These are phyloP conservation scores for Malurus elegans DNA, from an alignment of 2,113 vertebrate species.

Conservation along the genomic window DNA sequence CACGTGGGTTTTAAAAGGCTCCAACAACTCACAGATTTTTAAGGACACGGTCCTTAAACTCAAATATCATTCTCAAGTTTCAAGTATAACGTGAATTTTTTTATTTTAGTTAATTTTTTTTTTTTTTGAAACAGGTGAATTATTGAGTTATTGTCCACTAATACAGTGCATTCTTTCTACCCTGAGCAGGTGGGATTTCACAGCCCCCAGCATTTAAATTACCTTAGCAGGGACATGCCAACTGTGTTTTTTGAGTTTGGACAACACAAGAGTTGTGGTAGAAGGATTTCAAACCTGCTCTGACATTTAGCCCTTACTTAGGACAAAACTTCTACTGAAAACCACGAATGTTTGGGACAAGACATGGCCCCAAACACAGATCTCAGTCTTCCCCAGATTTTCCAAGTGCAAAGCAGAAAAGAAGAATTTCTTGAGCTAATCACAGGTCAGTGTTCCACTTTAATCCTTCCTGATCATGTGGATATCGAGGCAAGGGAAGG, in stretches of 20 bases:
- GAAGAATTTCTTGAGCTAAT: neutral
- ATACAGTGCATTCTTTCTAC: neutral
- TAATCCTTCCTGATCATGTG: neutral
- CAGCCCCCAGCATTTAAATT: neutral
- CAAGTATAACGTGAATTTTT: neutral
- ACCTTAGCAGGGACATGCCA: neutral
- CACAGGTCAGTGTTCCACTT: neutral
- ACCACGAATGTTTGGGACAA: neutral
- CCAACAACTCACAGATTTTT: neutral
- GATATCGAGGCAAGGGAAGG: constrained; percentile 12
- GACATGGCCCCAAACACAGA: neutral
- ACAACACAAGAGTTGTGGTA: neutral
- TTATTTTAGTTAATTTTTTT: neutral
- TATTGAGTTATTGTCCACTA: neutral
- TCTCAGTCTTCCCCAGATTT: neutral
- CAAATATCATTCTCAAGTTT: neutral
- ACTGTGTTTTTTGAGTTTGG: neutral
- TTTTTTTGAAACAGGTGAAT: neutral
- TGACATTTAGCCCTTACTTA: neutral
- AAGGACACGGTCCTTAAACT: neutral
- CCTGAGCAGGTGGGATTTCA: neutral
- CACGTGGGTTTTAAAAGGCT: neutral
- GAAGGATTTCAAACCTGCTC: neutral
- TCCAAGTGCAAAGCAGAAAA: neutral
- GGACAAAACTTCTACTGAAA: neutral